Evolutionary conservation across 2,888 invertebrate genomes (phyloP), one percentile per base, ranked within the genome.

Genomic region (Drosophila multiciliata): DNA sequence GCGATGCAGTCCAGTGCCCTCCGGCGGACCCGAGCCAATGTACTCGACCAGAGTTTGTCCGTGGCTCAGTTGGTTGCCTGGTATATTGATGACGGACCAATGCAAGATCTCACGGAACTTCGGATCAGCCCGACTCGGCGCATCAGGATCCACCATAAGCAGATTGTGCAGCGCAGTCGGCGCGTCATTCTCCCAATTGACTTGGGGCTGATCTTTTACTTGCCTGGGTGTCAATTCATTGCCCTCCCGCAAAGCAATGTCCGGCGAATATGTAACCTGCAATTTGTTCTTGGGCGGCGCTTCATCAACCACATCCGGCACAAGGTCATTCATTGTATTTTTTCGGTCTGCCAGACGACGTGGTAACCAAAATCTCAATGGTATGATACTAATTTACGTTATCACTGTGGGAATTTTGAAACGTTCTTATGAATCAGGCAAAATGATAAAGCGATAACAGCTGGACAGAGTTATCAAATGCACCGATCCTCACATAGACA

Each of bases 31-130:
- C 12, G 98, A 95, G 38, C 98, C 98, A 33, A 97, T 92, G 93
- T 98, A 99, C 23, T 95, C 95, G 0, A 96, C 95, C 0, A 98
- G 93, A 0, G 94, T 94, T 73, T 97, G 96, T 11, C 98, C 98
- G 11, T 94, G 93, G 0, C 91, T 87, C 1, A 98, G 90, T 75
- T 96, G 94, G 75, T 90, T 92, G 11, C 96, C 97, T 15, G 96
- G 96, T 83, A 99, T 96, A 91, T 98, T 98, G n/a, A 95, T 96
- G 0, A 98, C 96, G 9, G 98, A 93, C 98, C 98, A 98, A 93
- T 98, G 98, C 90, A 96, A 96, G 96, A 97, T 97, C 93, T 98
- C 98, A 48, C 98, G 95, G 91, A 94, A 96, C 77, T 94, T 96
- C 0, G 98, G 98, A 12, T 96, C 95, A 32, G 94, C 91, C 52